Conservation (phyloP, 2,797 vertebrate genomes). For the Chloroceryle inda region DNA sequence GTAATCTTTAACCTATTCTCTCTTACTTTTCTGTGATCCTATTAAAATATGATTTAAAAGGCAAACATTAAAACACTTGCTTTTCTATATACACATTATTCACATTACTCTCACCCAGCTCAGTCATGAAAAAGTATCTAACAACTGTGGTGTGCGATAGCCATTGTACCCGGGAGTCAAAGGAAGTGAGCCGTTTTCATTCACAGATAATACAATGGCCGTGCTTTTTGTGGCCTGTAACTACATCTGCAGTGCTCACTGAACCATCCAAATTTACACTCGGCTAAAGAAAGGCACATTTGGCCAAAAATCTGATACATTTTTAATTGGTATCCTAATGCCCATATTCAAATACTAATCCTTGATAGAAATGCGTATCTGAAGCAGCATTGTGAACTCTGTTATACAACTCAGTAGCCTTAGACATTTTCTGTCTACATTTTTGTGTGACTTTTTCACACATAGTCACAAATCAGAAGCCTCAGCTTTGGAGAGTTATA, state of each 20-base stretch:
- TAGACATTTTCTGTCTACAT: neutral
- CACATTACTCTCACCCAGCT: neutral
- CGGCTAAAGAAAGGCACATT: constrained; percentile 19
- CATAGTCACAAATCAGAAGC: neutral
- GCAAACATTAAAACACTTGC: neutral
- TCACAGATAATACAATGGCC: neutral
- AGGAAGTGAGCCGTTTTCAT: neutral
- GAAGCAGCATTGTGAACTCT: neutral
- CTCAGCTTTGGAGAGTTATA: neutral
- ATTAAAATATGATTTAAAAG: neutral
- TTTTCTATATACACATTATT: neutral
- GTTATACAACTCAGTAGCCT: neutral
- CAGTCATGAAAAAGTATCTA: neutral
- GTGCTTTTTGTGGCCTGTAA: neutral
- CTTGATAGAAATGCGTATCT: neutral
- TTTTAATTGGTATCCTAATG: neutral
- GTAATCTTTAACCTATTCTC: neutral
- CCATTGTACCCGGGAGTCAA: neutral
- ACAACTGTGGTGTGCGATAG: neutral
- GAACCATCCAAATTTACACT: constrained; percentile 30
- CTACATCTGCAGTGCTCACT: constrained; percentile 19
- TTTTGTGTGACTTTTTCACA: neutral
- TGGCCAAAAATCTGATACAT: neutral
- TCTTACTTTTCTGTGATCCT: neutral
- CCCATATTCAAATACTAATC: neutral